phyloP scores from a whole-genome alignment of 2,797 vertebrate species.

The Otolemur crassicaudatus region DNA sequence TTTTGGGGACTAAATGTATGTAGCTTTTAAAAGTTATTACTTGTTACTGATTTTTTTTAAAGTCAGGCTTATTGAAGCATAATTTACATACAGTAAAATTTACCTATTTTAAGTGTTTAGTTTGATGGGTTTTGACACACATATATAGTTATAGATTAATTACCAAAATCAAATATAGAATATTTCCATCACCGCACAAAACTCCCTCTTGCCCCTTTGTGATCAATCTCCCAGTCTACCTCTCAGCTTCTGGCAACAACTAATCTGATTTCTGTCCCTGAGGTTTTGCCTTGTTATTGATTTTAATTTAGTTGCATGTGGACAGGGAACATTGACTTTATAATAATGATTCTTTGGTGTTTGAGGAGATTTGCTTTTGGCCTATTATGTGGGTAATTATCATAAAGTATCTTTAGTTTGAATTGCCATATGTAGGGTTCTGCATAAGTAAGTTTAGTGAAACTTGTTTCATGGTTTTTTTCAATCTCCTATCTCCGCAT shows the following conservation, averaged over 20 bases:
- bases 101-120: not conserved
- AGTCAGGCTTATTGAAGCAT: slow-evolving; percentile 52
- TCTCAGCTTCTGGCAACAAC: not conserved
- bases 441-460: not conserved
- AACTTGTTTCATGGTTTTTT: slow-evolving; percentile 6
- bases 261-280: slow-evolving; percentile 60
- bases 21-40: slow-evolving; percentile 14
- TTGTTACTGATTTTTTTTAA: slow-evolving; percentile 55
- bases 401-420: slow-evolving; percentile 26
- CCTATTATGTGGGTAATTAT: slow-evolving; percentile 38
- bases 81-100: slow-evolving; percentile 61
- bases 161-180: slow-evolving; percentile 58
- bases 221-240: slow-evolving; percentile 10
- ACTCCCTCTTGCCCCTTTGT: not conserved
- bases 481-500: not conserved
- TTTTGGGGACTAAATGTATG: not conserved
- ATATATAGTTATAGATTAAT: not conserved
- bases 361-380: slow-evolving; percentile 67
- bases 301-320: slow-evolving; percentile 69
- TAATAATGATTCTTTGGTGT: slow-evolving; percentile 58
- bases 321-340: slow-evolving; percentile 52
- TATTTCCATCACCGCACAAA: slow-evolving; percentile 6
- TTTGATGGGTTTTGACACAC: slow-evolving; percentile 62
- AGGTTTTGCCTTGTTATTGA: slow-evolving; percentile 55
- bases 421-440: not conserved